Evolutionary conservation across 2,113 vertebrate species (phyloP).

Genomic region (Struthidea cinerea): DNA sequence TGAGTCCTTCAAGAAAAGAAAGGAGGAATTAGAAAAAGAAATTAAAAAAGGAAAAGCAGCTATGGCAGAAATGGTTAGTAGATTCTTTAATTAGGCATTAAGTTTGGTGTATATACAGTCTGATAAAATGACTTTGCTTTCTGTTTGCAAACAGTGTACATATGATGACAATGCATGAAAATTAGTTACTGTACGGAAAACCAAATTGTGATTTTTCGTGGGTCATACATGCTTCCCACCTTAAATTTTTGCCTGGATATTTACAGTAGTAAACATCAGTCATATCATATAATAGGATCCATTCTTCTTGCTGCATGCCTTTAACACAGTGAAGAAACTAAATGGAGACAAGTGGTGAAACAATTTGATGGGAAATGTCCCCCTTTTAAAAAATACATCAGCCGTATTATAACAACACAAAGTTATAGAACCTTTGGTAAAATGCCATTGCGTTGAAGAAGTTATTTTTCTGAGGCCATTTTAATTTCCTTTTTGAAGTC

Average conservation of each 20-base stretch:
- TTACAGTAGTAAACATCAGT: background rate
- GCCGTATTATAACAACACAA: background rate
- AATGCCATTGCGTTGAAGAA: background rate
- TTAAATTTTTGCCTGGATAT: background rate
- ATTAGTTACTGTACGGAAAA: background rate
- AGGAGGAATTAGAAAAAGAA: constrained; percentile 83
- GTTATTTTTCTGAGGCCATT: background rate
- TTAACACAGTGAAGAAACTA: background rate
- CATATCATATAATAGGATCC: background rate
- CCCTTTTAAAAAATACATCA: background rate
- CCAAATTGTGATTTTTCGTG: background rate
- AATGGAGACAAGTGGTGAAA: background rate
- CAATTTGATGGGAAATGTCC: background rate
- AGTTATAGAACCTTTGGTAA: background rate
- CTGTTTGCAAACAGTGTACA: background rate
- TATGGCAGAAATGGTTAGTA: constrained; percentile 83
- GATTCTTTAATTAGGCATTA: background rate
- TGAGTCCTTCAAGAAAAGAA: constrained; percentile 80
- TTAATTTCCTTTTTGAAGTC: background rate
- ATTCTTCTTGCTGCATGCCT: background rate
- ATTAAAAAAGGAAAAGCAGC: constrained; percentile 78
- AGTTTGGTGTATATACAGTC: background rate
- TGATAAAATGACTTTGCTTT: background rate
- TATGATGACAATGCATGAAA: background rate
- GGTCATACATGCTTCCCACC: background rate